phyloP scores from a whole-genome alignment of 2,888 invertebrate genomes.

The Melieria omissa region DNA sequence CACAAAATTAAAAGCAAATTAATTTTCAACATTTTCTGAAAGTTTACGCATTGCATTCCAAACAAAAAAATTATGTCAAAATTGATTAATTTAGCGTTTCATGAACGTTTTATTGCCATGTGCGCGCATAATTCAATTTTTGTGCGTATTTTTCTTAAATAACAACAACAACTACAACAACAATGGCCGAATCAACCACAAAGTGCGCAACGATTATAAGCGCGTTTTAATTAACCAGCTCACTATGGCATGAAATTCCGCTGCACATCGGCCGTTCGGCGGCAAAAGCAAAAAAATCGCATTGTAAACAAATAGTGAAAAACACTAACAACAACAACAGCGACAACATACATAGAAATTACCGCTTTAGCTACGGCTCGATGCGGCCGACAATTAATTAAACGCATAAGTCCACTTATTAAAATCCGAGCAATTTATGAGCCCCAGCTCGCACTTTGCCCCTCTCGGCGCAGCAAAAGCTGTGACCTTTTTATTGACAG shows the following conservation, averaged over 20 bases:
- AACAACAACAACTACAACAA: no score
- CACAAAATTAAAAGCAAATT: no score
- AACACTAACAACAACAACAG: background rate
- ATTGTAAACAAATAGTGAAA: slow-evolving; percentile 15
- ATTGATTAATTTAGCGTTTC: no score
- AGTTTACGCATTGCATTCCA: no score
- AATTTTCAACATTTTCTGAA: no score
- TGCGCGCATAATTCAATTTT: no score
- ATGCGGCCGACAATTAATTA: slow-evolving; percentile 44
- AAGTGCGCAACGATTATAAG: slow-evolving; percentile 13
- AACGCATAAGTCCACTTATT: slow-evolving; percentile 48
- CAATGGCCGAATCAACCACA: no score
- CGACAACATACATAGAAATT: background rate
- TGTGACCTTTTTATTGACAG: background rate
- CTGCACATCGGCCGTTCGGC: background rate
- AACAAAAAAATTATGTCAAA: no score
- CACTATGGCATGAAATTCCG: slow-evolving; percentile 28
- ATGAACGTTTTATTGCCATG: no score
- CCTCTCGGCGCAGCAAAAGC: background rate
- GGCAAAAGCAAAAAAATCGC: slow-evolving; percentile 8
- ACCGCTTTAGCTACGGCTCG: background rate
- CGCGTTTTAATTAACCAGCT: slow-evolving; percentile 36
- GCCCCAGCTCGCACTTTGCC: background rate
- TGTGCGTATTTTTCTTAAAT: no score
- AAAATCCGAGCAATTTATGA: background rate